phyloP scores from a whole-genome alignment of 2,797 vertebrate species.

The Peromyscus nudipes region DNA sequence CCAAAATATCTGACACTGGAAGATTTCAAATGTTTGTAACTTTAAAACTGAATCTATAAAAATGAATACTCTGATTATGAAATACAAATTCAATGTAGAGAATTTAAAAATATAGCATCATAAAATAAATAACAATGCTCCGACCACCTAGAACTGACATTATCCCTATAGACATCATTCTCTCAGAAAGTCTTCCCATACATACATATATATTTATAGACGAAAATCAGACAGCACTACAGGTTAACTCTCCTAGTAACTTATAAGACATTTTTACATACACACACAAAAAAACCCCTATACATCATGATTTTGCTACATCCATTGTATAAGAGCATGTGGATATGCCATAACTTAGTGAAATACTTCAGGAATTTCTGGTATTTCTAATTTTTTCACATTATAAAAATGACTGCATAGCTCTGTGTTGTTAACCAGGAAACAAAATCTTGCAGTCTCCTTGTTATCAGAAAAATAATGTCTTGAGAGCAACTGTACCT shows the following conservation, averaged over 20 bases:
- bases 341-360: background rate
- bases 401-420: constrained; percentile 26
- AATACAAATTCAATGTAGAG: constrained; percentile 3
- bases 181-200: constrained; percentile 18
- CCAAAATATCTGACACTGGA: background rate
- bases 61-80: constrained; percentile 32
- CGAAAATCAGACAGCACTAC: constrained; percentile 1
- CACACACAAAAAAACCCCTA: background rate
- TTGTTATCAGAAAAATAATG: background rate
- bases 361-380: background rate
- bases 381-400: constrained; percentile 19
- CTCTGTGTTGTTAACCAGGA: constrained; percentile 18
- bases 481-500: background rate
- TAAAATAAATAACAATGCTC: background rate
- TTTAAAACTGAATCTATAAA: background rate
- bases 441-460: constrained; percentile 42
- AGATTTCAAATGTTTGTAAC: background rate
- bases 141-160: background rate
- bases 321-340: background rate
- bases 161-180: constrained; percentile 11
- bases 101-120: background rate
- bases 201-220: background rate
- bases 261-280: background rate
- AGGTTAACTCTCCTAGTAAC: constrained; percentile 15
- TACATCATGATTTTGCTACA: background rate